phyloP scores from a whole-genome alignment of 2,888 invertebrate species.

The Dryococelus australis region DNA sequence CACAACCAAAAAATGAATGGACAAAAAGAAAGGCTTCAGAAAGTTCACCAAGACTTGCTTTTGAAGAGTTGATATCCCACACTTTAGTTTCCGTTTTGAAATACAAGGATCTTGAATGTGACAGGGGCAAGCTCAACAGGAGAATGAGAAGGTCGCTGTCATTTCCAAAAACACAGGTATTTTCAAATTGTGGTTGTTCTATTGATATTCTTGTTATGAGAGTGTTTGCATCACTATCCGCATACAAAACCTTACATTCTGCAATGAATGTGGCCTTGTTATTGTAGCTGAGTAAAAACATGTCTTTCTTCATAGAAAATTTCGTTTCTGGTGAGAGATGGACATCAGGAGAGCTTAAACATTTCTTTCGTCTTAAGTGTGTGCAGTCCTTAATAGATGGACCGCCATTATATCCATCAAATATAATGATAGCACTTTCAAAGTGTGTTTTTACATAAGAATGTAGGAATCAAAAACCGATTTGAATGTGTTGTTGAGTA shows the following conservation, averaged over 20 bases:
- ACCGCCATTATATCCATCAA: background rate
- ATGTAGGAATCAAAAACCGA: background rate
- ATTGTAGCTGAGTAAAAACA: background rate
- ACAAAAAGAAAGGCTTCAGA: background rate
- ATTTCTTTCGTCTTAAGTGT: background rate
- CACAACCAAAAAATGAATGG: background rate
- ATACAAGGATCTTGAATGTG: conserved; percentile 7
- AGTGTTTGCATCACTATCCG: conserved; percentile 23
- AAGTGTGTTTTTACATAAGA: background rate
- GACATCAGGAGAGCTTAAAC: background rate
- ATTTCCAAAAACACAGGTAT: conserved; percentile 23
- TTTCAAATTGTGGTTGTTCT: conserved; percentile 16
- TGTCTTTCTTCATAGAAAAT: background rate
- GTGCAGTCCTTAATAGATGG: too few relatives aligned
- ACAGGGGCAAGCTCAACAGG: background rate
- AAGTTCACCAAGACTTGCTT: background rate
- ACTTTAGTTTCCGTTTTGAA: conserved; percentile 22
- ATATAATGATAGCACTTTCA: conserved; percentile 22
- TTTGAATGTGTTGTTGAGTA: background rate
- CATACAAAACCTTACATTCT: conserved; percentile 5
- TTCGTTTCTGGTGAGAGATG: conserved; percentile 19
- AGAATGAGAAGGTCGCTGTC: background rate
- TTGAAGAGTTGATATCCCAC: conserved; percentile 3
- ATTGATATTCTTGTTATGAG: conserved; percentile 11
- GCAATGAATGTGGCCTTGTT: conserved; percentile 20